Evolutionary conservation across 2,888 invertebrate species (phyloP).

Genomic region (Pantelozetes paolii): DNA sequence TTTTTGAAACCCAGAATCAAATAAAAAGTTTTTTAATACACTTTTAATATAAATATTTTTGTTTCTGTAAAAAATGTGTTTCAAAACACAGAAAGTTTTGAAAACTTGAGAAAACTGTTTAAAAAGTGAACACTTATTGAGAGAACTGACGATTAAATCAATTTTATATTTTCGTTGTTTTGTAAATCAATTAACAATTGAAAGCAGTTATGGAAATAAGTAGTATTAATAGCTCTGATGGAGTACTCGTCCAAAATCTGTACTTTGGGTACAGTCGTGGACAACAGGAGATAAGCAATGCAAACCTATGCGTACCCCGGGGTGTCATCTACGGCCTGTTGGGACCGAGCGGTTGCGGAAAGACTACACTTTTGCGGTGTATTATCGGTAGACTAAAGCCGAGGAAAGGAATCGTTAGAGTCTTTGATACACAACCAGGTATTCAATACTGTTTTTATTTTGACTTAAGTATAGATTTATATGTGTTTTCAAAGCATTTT

Average conservation of each 20-base stretch:
- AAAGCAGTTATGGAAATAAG: slow-evolving; percentile 12
- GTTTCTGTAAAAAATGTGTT: not conserved
- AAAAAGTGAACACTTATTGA: too few species aligned
- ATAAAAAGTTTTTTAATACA: too few species aligned
- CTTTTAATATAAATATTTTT: too few species aligned
- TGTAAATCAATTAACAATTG: not conserved
- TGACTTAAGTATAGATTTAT: too few species aligned
- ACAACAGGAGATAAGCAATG: slow-evolving; percentile 21
- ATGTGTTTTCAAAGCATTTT: too few species aligned
- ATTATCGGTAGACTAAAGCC: slow-evolving; percentile 81
- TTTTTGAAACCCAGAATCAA: too few species aligned
- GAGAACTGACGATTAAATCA: too few species aligned
- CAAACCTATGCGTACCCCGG: slow-evolving; percentile 39
- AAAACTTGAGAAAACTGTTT: not conserved
- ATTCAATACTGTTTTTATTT: too few species aligned
- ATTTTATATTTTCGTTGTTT: too few species aligned
- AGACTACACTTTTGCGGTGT: slow-evolving; percentile 85
- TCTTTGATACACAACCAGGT: slow-evolving; percentile 75
- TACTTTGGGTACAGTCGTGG: slow-evolving; percentile 33
- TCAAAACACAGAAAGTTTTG: not conserved
- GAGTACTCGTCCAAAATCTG: slow-evolving; percentile 33
- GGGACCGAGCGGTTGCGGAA: slow-evolving; percentile 92
- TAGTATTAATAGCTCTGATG: slow-evolving; percentile 25
- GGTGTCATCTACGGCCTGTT: slow-evolving; percentile 76
- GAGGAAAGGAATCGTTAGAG: slow-evolving; percentile 81